Evolutionary conservation across 2,888 invertebrate species (phyloP), one percentile per base, ranked within the genome.

Genomic region (Oxyteleia sp.): DNA sequence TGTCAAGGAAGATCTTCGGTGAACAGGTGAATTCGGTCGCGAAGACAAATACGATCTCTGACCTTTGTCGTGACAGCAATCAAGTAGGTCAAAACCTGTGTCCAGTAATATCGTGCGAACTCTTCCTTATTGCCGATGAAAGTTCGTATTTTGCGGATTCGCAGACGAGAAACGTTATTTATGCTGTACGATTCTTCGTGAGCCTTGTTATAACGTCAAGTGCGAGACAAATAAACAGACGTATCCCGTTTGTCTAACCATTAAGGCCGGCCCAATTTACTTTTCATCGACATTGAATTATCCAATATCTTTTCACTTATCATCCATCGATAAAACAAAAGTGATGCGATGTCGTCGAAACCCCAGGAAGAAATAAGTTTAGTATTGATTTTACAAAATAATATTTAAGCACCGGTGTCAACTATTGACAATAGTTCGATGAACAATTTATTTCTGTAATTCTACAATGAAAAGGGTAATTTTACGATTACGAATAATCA

Each of bases 51-150:
- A n/a, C 87, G 84, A 87, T 86, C 86, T 86, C 85, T 88, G 90
- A 89, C 88, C 89, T 87, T 86, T 86, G 88, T 88, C 90, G 89
- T 91, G 91, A 90, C 89, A 88, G 84, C 87, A 53, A 53, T 53
- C 63, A 91, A 90, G 87, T 90, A 82, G 91, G 91, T 90, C 91
- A 88, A 88, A 88, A 90, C 87, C 89, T 88, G 86, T 84, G 85
- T 85, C 83, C 72, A 57, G 80, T 41, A 71, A 80, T 82, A 66
- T 82, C 79, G 82, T 76, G 75, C 82, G 82, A 79, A 71, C 55
- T 79, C 74, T 75, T 79, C 71, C 81, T 76, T 74, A 78, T 74
- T 72, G 68, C 57, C 83, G 83, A 84, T 76, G 84, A 84, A 84
- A 84, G 84, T 84, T 76, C 47, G 68, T 55, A 80, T 81, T 72